Percentiles rank a stretch among this genome's conserved stretches.
phyloP scores from a whole-genome alignment of 2,797 vertebrate species.

The Cynodonichthys magdalenae region DNA sequence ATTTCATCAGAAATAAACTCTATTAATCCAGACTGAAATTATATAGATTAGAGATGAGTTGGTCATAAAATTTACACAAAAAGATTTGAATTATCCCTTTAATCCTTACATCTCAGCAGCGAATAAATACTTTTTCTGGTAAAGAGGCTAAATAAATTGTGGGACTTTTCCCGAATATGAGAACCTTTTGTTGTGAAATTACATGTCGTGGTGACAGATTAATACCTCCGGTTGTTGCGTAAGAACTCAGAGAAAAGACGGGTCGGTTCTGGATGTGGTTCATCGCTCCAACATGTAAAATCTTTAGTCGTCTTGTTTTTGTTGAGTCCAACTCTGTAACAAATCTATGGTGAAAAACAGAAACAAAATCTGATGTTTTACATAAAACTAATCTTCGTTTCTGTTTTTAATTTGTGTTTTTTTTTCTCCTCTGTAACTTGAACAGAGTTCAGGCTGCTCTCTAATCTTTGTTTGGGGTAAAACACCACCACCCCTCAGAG shows the following conservation, averaged over 20 bases:
- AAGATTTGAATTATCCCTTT: neutral
- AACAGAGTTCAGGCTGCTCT: neutral
- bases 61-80: too few species aligned
- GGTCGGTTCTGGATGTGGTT: too few species aligned
- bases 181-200: slow-evolving; percentile 44
- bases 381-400: neutral
- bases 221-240: slow-evolving; percentile 36
- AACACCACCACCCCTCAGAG: slow-evolving; percentile 14
- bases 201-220: slow-evolving; percentile 14
- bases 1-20: too few species aligned
- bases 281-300: too few species aligned
- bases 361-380: neutral
- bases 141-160: slow-evolving; percentile 20
- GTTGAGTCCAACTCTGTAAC: neutral
- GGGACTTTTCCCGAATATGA: neutral
- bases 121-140: neutral
- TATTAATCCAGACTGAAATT: too few species aligned
- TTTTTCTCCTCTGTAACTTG: neutral
- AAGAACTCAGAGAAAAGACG: too few species aligned
- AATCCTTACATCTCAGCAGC: neutral
- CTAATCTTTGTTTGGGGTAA: neutral
- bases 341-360: neutral
- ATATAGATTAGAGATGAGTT: too few species aligned
- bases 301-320: neutral
- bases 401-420: neutral